Conservation (phyloP, 2,797 vertebrate species). For the Aselliscus stoliczkanus region DNA sequence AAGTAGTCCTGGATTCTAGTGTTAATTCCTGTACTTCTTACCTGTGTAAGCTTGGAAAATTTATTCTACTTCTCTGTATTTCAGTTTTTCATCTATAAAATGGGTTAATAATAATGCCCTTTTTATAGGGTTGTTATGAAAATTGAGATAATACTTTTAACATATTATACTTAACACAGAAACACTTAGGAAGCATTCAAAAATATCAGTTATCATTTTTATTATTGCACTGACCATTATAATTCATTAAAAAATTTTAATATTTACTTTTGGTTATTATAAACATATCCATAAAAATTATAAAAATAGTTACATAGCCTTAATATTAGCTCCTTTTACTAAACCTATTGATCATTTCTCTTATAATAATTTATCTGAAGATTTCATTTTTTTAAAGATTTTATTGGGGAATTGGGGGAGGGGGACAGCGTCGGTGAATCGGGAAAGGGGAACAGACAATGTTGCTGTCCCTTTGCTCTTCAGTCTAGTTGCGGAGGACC, state of each 20-base stretch:
- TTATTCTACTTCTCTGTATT: not conserved
- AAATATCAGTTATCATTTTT: not conserved
- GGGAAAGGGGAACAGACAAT: too few relatives aligned
- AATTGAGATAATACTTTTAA: not conserved
- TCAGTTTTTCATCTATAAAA: not conserved
- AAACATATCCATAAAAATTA: not conserved
- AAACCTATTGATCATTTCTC: not conserved
- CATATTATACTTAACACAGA: not conserved
- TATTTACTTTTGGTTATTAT: not conserved
- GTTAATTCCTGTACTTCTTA: not conserved
- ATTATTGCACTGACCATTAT: not conserved
- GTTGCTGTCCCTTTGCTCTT: too few relatives aligned
- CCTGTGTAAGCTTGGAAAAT: not conserved
- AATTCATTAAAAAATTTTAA: conserved; percentile 13
- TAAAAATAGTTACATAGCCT: not conserved
- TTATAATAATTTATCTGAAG: not conserved
- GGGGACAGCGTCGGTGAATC: too few relatives aligned
- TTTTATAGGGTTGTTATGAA: not conserved
- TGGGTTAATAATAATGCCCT: not conserved
- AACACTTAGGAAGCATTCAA: not conserved
- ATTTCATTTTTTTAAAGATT: too few relatives aligned
- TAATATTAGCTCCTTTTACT: not conserved
- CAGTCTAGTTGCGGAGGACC: too few relatives aligned
- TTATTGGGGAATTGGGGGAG: too few relatives aligned
- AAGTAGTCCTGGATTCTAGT: not conserved